Percentiles rank a stretch among this genome's conserved stretches.
Evolutionary conservation across 1,140 invertebrate species (phyloP).

Genomic region (Nasonia vitripennis): DNA sequence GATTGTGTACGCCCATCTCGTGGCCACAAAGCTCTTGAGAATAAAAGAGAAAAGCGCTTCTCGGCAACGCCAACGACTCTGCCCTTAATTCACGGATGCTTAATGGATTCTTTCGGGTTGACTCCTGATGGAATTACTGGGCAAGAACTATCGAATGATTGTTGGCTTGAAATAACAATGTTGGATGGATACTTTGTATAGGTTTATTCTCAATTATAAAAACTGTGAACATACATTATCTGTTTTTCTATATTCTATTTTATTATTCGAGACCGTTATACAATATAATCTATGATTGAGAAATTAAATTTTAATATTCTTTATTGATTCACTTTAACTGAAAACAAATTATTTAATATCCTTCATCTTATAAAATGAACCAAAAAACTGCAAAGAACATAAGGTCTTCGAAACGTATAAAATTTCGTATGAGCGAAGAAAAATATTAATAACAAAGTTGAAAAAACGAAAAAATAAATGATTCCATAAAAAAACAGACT

Average conservation of each 20-base stretch:
- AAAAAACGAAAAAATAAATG: background rate
- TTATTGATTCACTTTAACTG: too few relatives aligned
- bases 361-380: too few relatives aligned
- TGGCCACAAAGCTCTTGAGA: conserved; percentile 5
- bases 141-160: conserved; percentile 1
- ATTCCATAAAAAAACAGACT: too few relatives aligned
- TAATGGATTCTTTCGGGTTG: conserved; percentile 16
- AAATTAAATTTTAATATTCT: too few relatives aligned
- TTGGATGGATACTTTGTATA: too few relatives aligned
- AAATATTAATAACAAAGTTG: background rate
- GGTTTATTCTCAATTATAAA: too few relatives aligned
- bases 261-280: too few relatives aligned
- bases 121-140: background rate
- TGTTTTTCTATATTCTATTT: too few relatives aligned
- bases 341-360: too few relatives aligned
- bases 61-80: background rate
- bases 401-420: conserved; percentile 7
- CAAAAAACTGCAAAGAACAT: background rate
- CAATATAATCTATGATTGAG: too few relatives aligned
- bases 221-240: too few relatives aligned
- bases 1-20: conserved; percentile 13
- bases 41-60: conserved; percentile 22
- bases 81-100: conserved; percentile 26
- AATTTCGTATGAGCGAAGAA: background rate
- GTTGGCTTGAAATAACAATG: background rate